phyloP scores from a whole-genome alignment of 2,113 vertebrate species.

The Progne subis region DNA sequence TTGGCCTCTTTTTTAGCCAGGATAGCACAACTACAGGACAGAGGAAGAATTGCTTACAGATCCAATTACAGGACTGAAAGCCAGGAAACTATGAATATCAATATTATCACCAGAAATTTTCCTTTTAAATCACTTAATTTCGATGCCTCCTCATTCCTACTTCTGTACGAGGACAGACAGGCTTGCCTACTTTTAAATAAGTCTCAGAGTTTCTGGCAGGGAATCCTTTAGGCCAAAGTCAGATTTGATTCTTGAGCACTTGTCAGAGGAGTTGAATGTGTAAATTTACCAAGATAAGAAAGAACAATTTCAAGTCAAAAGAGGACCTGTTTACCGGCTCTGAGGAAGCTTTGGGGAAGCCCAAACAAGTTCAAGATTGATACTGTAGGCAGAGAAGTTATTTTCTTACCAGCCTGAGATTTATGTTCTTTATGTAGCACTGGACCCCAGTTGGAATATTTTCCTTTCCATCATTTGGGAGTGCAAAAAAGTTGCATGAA shows the following conservation, averaged over 20 bases:
- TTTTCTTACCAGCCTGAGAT: neutral
- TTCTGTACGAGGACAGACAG: neutral
- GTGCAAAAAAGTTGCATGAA: neutral
- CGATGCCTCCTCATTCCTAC: neutral
- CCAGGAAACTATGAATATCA: slow-evolving; percentile 12
- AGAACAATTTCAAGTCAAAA: neutral
- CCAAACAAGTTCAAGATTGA: neutral
- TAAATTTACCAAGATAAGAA: neutral
- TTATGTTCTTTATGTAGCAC: neutral
- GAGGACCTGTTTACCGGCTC: neutral
- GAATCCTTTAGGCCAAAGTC: neutral
- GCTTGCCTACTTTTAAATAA: neutral
- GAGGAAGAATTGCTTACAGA: neutral
- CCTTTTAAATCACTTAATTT: neutral
- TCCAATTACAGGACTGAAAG: neutral
- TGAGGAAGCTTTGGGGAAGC: neutral
- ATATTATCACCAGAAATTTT: neutral
- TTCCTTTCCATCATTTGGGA: neutral
- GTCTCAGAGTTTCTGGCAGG: neutral
- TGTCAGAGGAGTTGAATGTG: neutral
- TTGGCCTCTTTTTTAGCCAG: neutral
- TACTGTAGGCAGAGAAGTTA: neutral
- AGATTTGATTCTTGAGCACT: neutral
- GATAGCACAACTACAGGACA: neutral
- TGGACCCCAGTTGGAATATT: neutral